phyloP scores from a whole-genome alignment of 1,140 invertebrate species.

The Plutomurus gul region DNA sequence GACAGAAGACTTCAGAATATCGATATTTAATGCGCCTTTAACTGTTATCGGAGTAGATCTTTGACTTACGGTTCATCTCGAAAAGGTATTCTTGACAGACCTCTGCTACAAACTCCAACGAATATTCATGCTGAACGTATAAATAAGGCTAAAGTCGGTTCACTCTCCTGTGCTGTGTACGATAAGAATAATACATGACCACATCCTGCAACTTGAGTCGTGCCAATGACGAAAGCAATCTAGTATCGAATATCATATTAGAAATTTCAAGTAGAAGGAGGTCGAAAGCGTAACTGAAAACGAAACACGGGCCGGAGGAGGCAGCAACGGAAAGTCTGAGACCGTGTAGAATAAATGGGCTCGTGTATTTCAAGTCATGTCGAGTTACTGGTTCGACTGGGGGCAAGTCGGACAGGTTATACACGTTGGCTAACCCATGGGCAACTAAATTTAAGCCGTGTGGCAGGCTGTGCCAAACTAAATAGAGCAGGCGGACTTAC shows the following conservation, averaged over 20 bases:
- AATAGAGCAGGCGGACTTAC: neutral
- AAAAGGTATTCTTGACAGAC: neutral
- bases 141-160: neutral
- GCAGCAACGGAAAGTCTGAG: neutral
- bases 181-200: conserved; percentile 27
- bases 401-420: neutral
- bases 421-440: too few species aligned
- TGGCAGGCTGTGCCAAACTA: neutral
- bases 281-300: conserved; percentile 10
- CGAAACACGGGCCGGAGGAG: conserved; percentile 6
- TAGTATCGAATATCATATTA: conserved; percentile 14
- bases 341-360: neutral
- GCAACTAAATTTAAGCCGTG: too few species aligned
- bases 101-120: neutral
- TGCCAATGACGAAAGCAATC: neutral
- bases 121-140: neutral
- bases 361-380: conserved; percentile 13
- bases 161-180: neutral
- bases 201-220: neutral
- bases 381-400: neutral
- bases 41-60: conserved; percentile 5
- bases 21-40: conserved; percentile 14
- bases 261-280: conserved; percentile 10
- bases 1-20: neutral
- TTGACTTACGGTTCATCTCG: conserved; percentile 23